Evolutionary conservation across 2,113 vertebrate genomes (phyloP).

Genomic region (crab-eating macaque (Macaca fascicularis)): DNA sequence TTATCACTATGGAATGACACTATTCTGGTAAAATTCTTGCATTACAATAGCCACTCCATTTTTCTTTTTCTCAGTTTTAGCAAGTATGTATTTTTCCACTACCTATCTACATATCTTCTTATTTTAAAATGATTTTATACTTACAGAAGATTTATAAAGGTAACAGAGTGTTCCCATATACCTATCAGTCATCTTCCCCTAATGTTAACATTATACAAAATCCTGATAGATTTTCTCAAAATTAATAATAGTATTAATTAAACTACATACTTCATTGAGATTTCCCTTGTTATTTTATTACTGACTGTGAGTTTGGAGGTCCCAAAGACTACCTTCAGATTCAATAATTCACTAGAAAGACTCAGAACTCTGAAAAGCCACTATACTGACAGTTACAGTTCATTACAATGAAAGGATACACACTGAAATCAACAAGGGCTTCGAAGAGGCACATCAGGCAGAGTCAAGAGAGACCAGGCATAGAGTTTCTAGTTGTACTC

Average conservation of each 20-base stretch:
- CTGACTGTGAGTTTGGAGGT: too few species aligned
- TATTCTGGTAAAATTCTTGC: background rate
- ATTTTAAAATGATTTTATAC: background rate
- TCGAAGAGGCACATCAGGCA: too few species aligned
- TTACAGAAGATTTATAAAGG: too few species aligned
- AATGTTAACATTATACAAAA: background rate
- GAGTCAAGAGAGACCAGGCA: too few species aligned
- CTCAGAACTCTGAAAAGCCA: background rate
- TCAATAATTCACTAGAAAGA: background rate
- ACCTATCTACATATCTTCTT: background rate
- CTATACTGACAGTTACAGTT: background rate
- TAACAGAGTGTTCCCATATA: too few species aligned
- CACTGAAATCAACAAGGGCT: too few species aligned
- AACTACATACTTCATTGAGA: background rate
- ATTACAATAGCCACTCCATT: background rate
- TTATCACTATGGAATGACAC: background rate
- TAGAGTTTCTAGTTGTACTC: background rate
- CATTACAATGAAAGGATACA: background rate
- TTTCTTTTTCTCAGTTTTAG: conserved; percentile 1
- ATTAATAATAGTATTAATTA: background rate
- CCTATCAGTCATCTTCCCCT: background rate
- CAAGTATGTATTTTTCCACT: background rate
- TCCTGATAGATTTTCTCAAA: background rate
- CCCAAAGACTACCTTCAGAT: too few species aligned
- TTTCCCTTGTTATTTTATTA: too few species aligned